These are phyloP conservation scores for Eilema griseolum DNA, from an alignment of 2,888 invertebrate species.

Conservation along the genomic window DNA sequence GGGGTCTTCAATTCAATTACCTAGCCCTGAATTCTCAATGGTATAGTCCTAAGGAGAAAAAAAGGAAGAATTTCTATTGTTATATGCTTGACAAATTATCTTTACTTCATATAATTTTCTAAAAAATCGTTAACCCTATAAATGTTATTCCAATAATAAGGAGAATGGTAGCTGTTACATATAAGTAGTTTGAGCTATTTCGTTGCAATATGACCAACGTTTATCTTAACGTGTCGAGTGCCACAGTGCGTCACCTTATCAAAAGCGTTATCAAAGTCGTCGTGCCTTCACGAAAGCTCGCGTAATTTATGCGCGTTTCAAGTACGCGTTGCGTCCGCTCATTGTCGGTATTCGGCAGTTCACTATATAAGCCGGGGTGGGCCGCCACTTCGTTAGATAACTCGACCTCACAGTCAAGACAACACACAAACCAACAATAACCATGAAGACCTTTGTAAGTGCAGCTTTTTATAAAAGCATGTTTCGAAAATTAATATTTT, in stretches of 20 bases:
- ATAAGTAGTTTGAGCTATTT: neutral
- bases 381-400: conserved; percentile 70
- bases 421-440: conserved; percentile 56
- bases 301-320: conserved; percentile 61
- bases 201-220: neutral
- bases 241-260: neutral
- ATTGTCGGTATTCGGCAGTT: conserved; percentile 72
- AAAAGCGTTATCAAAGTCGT: conserved; percentile 18
- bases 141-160: neutral
- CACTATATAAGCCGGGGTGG: conserved; percentile 70
- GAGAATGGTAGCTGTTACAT: too few relatives aligned
- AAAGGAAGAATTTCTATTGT: too few relatives aligned
- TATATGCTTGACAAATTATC: too few relatives aligned
- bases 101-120: neutral
- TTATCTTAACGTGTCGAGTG: neutral
- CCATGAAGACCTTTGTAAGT: conserved; percentile 82
- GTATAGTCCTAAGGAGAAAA: too few relatives aligned
- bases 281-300: conserved; percentile 61
- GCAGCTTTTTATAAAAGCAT: conserved; percentile 14
- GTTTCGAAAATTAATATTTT: neutral
- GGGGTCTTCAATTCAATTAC: too few relatives aligned
- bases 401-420: conserved; percentile 58
- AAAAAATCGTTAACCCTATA: neutral
- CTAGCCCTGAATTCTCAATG: too few relatives aligned
- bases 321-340: conserved; percentile 67